Conservation (phyloP, 2,797 vertebrate genomes). For the Acipenser transmontanus region DNA sequence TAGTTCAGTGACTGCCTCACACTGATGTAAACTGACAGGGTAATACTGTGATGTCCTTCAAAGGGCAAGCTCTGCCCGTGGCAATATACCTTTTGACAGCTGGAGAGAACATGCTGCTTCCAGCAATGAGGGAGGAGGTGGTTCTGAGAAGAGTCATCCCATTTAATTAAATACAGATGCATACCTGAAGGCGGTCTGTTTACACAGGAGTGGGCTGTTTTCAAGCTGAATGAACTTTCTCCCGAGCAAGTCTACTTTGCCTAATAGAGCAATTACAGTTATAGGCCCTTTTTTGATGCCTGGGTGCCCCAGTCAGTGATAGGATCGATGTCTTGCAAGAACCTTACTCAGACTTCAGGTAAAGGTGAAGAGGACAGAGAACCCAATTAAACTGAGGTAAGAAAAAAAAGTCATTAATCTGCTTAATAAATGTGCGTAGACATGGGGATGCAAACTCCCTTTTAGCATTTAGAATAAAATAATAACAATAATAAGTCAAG, state of each 20-base stretch:
- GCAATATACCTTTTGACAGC: not conserved
- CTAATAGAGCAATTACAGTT: slow-evolving; percentile 6
- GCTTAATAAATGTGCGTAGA: too few species aligned
- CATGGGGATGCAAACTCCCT: too few species aligned
- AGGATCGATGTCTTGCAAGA: not conserved
- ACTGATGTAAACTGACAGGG: not conserved
- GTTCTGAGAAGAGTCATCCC: not conserved
- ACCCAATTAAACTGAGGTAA: too few species aligned
- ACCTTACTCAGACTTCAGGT: not conserved
- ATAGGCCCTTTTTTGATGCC: not conserved
- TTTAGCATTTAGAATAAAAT: too few species aligned
- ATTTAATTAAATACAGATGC: not conserved
- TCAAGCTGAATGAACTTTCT: slow-evolving; percentile 1
- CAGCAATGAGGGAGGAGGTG: not conserved
- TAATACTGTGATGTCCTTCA: not conserved
- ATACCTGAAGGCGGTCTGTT: slow-evolving; percentile 2
- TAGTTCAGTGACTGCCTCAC: not conserved
- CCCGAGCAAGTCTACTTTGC: slow-evolving; percentile 6
- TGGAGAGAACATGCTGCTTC: not conserved
- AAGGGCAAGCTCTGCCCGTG: not conserved
- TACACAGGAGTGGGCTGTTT: not conserved
- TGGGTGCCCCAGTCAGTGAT: not conserved
- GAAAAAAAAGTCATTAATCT: too few species aligned
- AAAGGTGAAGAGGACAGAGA: too few species aligned
- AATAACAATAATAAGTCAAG: too few species aligned